These are phyloP conservation scores for Agrotis clavis DNA, from an alignment of 2,888 invertebrate genomes.

Conservation along the genomic window DNA sequence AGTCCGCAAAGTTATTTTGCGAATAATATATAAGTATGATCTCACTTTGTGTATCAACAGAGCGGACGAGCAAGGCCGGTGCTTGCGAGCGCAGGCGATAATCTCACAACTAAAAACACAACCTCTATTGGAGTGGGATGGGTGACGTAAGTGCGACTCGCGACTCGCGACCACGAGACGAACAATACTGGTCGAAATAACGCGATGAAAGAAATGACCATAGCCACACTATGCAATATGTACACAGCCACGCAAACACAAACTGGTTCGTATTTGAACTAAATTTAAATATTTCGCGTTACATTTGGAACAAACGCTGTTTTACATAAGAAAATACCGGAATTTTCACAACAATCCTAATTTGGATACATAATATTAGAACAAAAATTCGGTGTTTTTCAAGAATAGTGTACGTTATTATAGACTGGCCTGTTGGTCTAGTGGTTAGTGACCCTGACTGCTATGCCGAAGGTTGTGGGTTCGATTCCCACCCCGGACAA, in stretches of 20 bases:
- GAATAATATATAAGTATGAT: slow-evolving; percentile 80
- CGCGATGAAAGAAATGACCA: slow-evolving; percentile 57
- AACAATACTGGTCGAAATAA: slow-evolving; percentile 64
- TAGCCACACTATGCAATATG: slow-evolving; percentile 35
- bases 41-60: slow-evolving; percentile 84
- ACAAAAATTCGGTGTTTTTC: slow-evolving; percentile 19
- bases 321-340: slow-evolving; percentile 45
- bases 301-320: slow-evolving; percentile 36
- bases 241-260: slow-evolving; percentile 45
- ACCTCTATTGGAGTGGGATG: slow-evolving; percentile 72
- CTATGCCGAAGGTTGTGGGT: too few species aligned
- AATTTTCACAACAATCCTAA: slow-evolving; percentile 38
- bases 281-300: slow-evolving; percentile 33
- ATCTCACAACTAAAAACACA: slow-evolving; percentile 79
- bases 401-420: slow-evolving; percentile 32
- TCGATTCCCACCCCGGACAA: too few species aligned
- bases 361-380: slow-evolving; percentile 40
- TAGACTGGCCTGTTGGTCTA: too few species aligned
- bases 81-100: slow-evolving; percentile 77
- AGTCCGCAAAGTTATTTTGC: slow-evolving; percentile 68
- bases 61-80: slow-evolving; percentile 79
- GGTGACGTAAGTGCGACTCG: slow-evolving; percentile 82
- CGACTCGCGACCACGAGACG: slow-evolving; percentile 64
- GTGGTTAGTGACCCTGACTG: too few species aligned
- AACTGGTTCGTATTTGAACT: slow-evolving; percentile 15